phyloP scores from a whole-genome alignment of 1,140 invertebrate species.

The Zaprionus capensis region DNA sequence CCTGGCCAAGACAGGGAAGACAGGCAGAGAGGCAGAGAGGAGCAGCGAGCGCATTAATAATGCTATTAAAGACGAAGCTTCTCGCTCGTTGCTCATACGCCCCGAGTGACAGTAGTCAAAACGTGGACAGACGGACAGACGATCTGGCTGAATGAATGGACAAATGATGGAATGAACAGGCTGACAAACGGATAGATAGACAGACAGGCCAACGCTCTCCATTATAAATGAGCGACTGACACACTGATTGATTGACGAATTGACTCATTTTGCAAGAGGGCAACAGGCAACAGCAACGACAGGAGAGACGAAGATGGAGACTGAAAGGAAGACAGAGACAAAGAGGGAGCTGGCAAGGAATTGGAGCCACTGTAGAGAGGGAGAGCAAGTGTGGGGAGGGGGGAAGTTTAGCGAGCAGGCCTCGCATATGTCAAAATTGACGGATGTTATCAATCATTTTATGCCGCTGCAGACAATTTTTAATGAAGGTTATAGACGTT shows the following conservation, averaged over 20 bases:
- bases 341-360: constrained; percentile 22
- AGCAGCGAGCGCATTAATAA: constrained; percentile 47
- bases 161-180: constrained; percentile 45
- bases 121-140: constrained; percentile 3
- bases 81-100: constrained; percentile 58
- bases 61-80: constrained; percentile 48
- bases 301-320: not conserved
- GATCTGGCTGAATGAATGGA: constrained; percentile 20
- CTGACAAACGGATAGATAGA: constrained; percentile 21
- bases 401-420: constrained; percentile 51
- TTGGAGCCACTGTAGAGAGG: not conserved
- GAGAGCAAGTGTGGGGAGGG: not conserved
- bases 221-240: constrained; percentile 79
- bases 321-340: constrained; percentile 1
- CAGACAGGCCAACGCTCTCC: constrained; percentile 23
- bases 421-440: constrained; percentile 81
- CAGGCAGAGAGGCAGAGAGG: not conserved
- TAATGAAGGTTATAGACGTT: constrained; percentile 81
- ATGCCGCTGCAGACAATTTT: constrained; percentile 81
- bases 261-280: constrained; percentile 61
- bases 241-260: constrained; percentile 81
- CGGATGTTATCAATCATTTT: constrained; percentile 83
- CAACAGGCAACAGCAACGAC: constrained; percentile 1
- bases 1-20: constrained; percentile 8
- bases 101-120: constrained; percentile 62